Conservation (phyloP, 2,797 vertebrate species). For the Lutjanus argentimaculatus region DNA sequence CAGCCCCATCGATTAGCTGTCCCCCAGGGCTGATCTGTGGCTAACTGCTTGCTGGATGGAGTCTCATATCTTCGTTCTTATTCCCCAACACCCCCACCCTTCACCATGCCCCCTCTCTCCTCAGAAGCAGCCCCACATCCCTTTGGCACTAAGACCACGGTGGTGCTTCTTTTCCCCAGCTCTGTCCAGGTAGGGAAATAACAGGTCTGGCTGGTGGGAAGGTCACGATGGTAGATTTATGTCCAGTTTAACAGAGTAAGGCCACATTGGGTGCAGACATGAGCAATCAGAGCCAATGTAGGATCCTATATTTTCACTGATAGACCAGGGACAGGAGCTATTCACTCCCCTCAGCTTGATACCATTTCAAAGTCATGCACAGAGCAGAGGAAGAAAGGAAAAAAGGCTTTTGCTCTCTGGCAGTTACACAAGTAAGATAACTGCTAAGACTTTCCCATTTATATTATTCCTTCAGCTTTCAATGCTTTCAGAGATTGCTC, state of each 20-base stretch:
- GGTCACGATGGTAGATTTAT: conserved; percentile 67
- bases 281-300: conserved; percentile 58
- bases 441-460: conserved; percentile 30
- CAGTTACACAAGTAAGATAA: conserved; percentile 59
- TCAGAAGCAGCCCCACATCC: conserved; percentile 35
- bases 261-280: conserved; percentile 61
- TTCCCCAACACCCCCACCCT: conserved; percentile 34
- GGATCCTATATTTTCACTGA: conserved; percentile 61
- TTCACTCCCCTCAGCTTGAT: conserved; percentile 54
- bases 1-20: conserved; percentile 88
- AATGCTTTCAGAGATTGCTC: conserved; percentile 19
- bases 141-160: conserved; percentile 15
- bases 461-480: conserved; percentile 29
- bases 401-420: conserved; percentile 25
- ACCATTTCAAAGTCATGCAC: conserved; percentile 58
- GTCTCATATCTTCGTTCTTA: conserved; percentile 74
- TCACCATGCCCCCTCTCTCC: conserved; percentile 2
- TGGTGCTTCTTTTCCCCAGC: conserved; percentile 22
- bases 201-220: conserved; percentile 54
- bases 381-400: conserved; percentile 7
- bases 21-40: conserved; percentile 86
- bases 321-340: conserved; percentile 48
- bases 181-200: conserved; percentile 60
- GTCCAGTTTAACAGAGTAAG: conserved; percentile 65
- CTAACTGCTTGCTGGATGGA: conserved; percentile 80